These are phyloP conservation scores for Catharus fuscescens DNA, from an alignment of 2,113 vertebrate genomes.

Conservation along the genomic window DNA sequence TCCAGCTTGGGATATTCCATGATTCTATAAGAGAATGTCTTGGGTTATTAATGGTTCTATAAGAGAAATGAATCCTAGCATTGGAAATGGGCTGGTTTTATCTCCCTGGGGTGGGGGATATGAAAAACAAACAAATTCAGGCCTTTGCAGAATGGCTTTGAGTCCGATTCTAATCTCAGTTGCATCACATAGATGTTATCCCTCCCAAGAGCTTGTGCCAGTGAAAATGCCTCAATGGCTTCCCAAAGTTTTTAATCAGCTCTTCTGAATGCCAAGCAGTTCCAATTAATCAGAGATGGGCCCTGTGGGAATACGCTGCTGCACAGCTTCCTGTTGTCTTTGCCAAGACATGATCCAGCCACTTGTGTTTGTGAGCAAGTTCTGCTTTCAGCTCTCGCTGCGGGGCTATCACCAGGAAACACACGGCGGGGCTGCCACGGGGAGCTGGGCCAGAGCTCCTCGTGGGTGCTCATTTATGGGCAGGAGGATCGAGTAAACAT, in stretches of 20 bases:
- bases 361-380: neutral
- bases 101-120: neutral
- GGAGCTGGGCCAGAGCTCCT: neutral
- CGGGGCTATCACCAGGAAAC: conserved; percentile 35
- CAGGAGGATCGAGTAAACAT: neutral
- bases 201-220: neutral
- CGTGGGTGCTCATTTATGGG: neutral
- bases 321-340: conserved; percentile 29
- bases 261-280: neutral
- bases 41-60: neutral
- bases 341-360: conserved; percentile 2
- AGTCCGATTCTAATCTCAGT: neutral
- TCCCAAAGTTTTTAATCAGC: neutral
- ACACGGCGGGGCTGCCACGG: neutral
- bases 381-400: conserved; percentile 12
- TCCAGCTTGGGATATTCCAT: neutral
- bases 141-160: neutral
- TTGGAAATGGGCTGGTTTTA: neutral
- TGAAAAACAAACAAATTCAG: neutral
- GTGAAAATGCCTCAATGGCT: neutral
- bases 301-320: neutral
- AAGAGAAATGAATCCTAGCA: neutral
- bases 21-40: neutral
- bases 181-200: neutral
- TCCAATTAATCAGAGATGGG: neutral